A percentile compares a stretch with the other conserved stretches of the same genome.
Evolutionary conservation across 2,113 vertebrate species (phyloP).

Genomic region (Oreochromis aureus): DNA sequence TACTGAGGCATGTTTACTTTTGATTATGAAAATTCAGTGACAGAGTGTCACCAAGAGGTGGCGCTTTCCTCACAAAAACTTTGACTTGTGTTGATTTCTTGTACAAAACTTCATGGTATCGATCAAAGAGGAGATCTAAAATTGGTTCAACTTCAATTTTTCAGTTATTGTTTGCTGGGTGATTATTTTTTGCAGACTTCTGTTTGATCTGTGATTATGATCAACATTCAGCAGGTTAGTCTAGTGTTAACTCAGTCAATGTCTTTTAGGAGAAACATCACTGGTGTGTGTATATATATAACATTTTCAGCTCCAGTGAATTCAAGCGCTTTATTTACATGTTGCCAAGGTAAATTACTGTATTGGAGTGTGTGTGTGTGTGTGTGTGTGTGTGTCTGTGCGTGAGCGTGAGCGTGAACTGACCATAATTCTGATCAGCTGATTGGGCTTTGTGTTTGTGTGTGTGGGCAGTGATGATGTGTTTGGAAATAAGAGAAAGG

Average conservation of each 20-base stretch:
- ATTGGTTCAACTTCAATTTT: neutral
- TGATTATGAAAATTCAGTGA: neutral
- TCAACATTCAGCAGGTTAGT: neutral
- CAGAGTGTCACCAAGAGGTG: neutral
- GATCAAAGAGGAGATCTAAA: neutral
- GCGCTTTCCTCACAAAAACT: neutral
- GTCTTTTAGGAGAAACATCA: neutral
- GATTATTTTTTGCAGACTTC: neutral
- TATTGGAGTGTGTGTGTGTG: neutral
- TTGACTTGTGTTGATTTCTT: neutral
- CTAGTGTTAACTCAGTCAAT: neutral
- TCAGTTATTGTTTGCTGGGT: neutral
- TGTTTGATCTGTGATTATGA: neutral
- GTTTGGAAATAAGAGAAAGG: neutral
- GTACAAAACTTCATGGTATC: neutral
- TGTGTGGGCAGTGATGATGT: neutral
- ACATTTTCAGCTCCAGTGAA: neutral
- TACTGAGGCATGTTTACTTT: neutral
- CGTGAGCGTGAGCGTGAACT: neutral
- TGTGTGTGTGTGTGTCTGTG: too few species aligned
- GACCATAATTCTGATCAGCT: neutral
- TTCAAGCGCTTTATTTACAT: neutral
- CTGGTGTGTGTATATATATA: neutral
- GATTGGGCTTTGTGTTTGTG: neutral
- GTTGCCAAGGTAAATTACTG: accelerated